Conservation (phyloP, 30 jellyfish, hydroid and myxozoan genomes). For the Rhopilema esculentum region DNA sequence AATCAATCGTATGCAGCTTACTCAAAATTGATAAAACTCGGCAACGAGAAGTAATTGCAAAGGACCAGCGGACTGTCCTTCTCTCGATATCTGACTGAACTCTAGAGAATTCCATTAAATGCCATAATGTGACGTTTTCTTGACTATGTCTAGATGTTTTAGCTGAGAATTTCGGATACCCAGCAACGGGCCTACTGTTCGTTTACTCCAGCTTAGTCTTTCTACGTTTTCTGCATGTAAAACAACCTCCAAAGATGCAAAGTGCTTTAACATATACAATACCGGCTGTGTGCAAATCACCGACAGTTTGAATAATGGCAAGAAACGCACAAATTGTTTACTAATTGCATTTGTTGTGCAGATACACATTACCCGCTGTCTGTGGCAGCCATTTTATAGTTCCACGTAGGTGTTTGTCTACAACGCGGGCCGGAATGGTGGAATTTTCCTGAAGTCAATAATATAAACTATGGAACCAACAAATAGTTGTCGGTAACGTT, state of each 20-base stretch:
- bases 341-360: constrained; percentile 18
- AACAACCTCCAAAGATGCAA: background rate
- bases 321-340: constrained; percentile 41
- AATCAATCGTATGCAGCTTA: too few species aligned
- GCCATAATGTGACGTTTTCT: background rate
- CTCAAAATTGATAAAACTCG: too few species aligned
- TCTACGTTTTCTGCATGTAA: background rate
- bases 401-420: background rate
- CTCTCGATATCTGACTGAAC: background rate
- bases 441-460: background rate
- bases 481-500: too few species aligned
- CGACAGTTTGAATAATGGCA: background rate
- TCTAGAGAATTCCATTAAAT: background rate
- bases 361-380: constrained; percentile 38
- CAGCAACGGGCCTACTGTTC: background rate
- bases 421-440: background rate
- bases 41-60: background rate
- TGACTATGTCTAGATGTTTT: background rate
- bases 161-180: background rate
- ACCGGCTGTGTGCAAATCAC: background rate
- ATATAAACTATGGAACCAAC: too few species aligned
- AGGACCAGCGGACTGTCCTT: background rate
- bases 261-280: background rate
- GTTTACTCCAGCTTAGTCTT: background rate
- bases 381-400: constrained; percentile 44